Percentiles rank a stretch among this genome's conserved stretches.
Conservation (phyloP, 1,140 invertebrate genomes). For the Drosophila pseudoobscura region DNA sequence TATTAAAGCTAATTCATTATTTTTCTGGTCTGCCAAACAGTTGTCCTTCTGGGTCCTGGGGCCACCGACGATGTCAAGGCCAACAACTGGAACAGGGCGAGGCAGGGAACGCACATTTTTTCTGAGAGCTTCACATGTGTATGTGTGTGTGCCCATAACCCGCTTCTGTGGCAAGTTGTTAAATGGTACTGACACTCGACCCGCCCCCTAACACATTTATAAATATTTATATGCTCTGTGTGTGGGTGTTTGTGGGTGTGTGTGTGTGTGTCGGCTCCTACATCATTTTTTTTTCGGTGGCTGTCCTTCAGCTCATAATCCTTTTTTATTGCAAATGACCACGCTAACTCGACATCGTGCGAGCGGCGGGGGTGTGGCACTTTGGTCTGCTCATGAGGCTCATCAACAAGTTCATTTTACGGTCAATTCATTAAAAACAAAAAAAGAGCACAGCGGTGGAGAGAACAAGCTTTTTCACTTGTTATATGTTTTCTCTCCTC, state of each 20-base stretch:
- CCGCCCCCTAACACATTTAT: conserved; percentile 43
- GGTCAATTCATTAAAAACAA: conserved; percentile 79
- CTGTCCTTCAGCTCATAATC: conserved; percentile 76
- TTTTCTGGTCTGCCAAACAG: no score
- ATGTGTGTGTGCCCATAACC: conserved; percentile 30
- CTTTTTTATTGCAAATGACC: conserved; percentile 81
- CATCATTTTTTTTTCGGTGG: conserved; percentile 51
- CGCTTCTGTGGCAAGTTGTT: conserved; percentile 70
- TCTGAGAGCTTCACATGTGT: conserved; percentile 10
- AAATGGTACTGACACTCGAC: conserved; percentile 75
- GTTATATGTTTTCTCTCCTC: conserved; percentile 10
- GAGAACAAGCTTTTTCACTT: conserved; percentile 41
- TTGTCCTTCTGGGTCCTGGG: no score
- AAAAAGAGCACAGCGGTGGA: background rate
- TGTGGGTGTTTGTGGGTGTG: conserved; percentile 13
- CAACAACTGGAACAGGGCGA: no score
- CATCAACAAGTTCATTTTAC: conserved; percentile 83
- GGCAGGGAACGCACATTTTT: conserved; percentile 1
- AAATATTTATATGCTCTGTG: conserved; percentile 70
- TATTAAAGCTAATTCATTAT: no score
- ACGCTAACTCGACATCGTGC: conserved; percentile 64
- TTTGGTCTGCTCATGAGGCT: conserved; percentile 71
- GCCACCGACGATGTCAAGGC: no score
- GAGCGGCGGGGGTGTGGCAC: conserved; percentile 16
- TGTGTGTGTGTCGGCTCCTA: conserved; percentile 31